Percentiles rank a stretch among this genome's conserved stretches.
These are phyloP conservation scores for Epinephelus coioides DNA, from an alignment of 2,797 vertebrate genomes.

Conservation along the genomic window DNA sequence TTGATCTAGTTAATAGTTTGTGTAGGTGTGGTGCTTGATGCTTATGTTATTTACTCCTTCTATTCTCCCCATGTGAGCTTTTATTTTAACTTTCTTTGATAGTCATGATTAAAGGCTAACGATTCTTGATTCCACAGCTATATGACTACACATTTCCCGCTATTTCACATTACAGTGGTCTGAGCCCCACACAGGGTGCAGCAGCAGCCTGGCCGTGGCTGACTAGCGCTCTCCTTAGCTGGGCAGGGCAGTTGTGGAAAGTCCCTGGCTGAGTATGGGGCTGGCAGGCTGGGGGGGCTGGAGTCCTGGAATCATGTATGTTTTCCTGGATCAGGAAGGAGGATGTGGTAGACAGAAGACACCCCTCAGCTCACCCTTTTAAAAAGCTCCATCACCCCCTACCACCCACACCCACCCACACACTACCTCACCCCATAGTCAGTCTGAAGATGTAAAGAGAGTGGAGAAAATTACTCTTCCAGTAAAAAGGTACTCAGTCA, in stretches of 20 bases:
- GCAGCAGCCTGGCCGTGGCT: slow-evolving; percentile 64
- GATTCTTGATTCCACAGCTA: slow-evolving; percentile 13
- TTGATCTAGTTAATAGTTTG: slow-evolving; percentile 55
- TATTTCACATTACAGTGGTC: slow-evolving; percentile 43
- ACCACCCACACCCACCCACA: slow-evolving; percentile 73
- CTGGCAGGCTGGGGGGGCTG: slow-evolving; percentile 76
- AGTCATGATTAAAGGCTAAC: slow-evolving; percentile 53
- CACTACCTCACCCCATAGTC: slow-evolving; percentile 66
- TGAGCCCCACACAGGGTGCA: slow-evolving; percentile 62
- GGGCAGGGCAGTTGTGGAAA: slow-evolving; percentile 86
- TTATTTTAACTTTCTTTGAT: slow-evolving; percentile 61
- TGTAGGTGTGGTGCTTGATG: slow-evolving; percentile 51
- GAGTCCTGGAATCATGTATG: slow-evolving; percentile 80
- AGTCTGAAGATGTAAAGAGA: slow-evolving; percentile 64
- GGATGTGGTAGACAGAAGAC: slow-evolving; percentile 85
- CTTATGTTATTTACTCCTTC: slow-evolving; percentile 35
- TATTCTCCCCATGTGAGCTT: slow-evolving; percentile 17
- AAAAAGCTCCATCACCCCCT: slow-evolving; percentile 69
- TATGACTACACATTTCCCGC: slow-evolving; percentile 37
- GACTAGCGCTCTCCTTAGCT: slow-evolving; percentile 75
- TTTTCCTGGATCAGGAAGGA: slow-evolving; percentile 83
- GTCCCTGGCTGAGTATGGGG: slow-evolving; percentile 86
- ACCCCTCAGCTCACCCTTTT: slow-evolving; percentile 73
- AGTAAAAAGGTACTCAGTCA: slow-evolving; percentile 76
- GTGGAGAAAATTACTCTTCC: slow-evolving; percentile 76